phyloP scores from a whole-genome alignment of 2,113 vertebrate genomes.

The Ictalurus punctatus region DNA sequence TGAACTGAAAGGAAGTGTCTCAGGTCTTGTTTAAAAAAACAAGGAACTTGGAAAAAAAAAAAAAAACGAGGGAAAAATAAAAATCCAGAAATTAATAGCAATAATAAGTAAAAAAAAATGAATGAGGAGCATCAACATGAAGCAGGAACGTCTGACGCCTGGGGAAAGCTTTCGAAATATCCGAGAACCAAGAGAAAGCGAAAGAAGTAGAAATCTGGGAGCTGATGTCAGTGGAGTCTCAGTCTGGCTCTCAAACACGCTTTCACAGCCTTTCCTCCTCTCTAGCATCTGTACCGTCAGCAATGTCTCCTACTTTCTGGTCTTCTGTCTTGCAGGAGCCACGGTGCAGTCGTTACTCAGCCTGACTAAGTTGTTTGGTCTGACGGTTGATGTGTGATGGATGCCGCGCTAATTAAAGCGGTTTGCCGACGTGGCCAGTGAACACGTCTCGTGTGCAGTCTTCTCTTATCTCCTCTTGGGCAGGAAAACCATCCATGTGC shows the following conservation, averaged over 20 bases:
- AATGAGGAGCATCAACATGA: not conserved
- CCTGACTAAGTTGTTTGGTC: not conserved
- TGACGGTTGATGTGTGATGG: not conserved
- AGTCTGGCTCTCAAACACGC: not conserved
- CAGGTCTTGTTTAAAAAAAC: too few relatives aligned
- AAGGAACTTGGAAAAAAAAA: not conserved
- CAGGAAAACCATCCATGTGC: not conserved
- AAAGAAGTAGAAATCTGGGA: not conserved
- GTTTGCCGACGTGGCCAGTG: not conserved
- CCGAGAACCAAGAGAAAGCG: not conserved
- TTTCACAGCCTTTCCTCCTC: not conserved
- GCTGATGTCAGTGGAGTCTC: not conserved
- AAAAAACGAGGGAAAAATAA: not conserved
- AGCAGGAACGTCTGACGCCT: not conserved
- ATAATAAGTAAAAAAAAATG: not conserved
- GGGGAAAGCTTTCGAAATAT: not conserved
- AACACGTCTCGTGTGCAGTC: not conserved
- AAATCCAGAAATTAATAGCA: not conserved
- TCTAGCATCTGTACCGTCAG: constrained; percentile 11
- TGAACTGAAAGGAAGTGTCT: not conserved
- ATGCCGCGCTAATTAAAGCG: not conserved
- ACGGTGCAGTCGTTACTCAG: not conserved
- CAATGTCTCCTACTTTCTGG: not conserved
- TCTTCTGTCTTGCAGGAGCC: not conserved
- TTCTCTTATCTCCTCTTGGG: not conserved